Evolutionary conservation across 2,888 invertebrate genomes (phyloP).

Genomic region (Aporophyla lueneburgensis): DNA sequence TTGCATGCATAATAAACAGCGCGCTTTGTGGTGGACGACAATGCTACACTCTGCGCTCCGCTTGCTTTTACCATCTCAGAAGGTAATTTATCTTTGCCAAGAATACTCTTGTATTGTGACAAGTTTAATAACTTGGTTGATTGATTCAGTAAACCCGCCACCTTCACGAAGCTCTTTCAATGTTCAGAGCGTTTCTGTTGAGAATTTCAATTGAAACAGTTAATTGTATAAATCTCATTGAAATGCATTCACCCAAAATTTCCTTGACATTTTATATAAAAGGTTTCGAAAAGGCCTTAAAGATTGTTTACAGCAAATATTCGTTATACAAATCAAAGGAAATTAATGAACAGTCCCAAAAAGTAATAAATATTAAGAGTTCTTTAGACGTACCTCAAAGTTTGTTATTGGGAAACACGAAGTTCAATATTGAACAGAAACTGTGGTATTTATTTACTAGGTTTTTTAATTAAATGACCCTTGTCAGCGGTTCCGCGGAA

Average conservation of each 20-base stretch:
- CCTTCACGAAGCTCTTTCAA: conserved; percentile 31
- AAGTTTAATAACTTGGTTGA: conserved; percentile 53
- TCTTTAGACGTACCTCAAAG: conserved; percentile 35
- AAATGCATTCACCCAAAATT: conserved; percentile 20
- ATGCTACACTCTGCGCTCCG: conserved; percentile 7
- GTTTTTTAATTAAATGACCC: conserved; percentile 65
- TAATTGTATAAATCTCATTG: conserved; percentile 46
- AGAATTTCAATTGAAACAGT: conserved; percentile 46
- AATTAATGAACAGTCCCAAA: conserved; percentile 31
- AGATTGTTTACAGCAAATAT: conserved; percentile 52
- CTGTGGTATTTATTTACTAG: conserved; percentile 53
- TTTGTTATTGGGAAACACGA: conserved; percentile 49
- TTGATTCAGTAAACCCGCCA: conserved; percentile 34
- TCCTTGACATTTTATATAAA: conserved; percentile 24
- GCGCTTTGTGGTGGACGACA: conserved; percentile 53
- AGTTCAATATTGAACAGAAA: conserved; percentile 50
- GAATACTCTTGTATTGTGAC: conserved; percentile 45
- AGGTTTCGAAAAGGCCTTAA: conserved; percentile 37
- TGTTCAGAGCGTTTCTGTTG: conserved; percentile 25
- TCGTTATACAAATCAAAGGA: conserved; percentile 44
- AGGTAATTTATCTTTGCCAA: conserved; percentile 42
- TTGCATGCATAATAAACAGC: conserved; percentile 52
- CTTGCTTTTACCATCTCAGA: conserved; percentile 27
- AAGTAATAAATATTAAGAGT: conserved; percentile 58
- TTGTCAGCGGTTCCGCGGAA: conserved; percentile 42